These are phyloP conservation scores for Oophaga pumilio DNA, from an alignment of 2,113 vertebrate genomes.

Conservation along the genomic window DNA sequence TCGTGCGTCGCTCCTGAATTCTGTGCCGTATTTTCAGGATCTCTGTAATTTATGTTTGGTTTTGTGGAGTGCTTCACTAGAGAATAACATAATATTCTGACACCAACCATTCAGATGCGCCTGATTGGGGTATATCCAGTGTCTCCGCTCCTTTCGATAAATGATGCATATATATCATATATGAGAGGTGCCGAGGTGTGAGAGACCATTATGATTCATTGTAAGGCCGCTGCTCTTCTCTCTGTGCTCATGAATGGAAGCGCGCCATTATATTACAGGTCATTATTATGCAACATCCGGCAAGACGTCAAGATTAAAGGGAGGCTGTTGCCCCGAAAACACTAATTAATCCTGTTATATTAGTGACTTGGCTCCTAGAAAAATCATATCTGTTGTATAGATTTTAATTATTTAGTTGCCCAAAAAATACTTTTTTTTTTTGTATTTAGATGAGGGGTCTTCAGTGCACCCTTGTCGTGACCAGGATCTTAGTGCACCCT, in stretches of 20 bases:
- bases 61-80: neutral
- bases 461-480: too few relatives aligned
- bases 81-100: neutral
- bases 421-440: too few relatives aligned
- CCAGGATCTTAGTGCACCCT: too few relatives aligned
- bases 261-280: neutral
- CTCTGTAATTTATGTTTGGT: neutral
- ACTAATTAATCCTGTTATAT: too few relatives aligned
- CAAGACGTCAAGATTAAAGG: neutral
- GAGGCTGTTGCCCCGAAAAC: too few relatives aligned
- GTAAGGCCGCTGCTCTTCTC: neutral
- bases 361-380: too few relatives aligned
- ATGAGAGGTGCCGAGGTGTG: too few relatives aligned
- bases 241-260: conserved; percentile 7
- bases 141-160: neutral
- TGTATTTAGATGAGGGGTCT: too few relatives aligned
- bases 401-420: too few relatives aligned
- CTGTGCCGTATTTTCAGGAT: neutral
- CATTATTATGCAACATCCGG: conserved; percentile 19
- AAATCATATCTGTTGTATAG: too few relatives aligned
- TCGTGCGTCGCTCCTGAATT: neutral
- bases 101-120: neutral
- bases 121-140: neutral
- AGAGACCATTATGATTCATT: conserved; percentile 8
- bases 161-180: neutral